These are phyloP conservation scores for Zaprionus lineosus DNA, from an alignment of 2,888 invertebrate genomes.

Conservation along the genomic window DNA sequence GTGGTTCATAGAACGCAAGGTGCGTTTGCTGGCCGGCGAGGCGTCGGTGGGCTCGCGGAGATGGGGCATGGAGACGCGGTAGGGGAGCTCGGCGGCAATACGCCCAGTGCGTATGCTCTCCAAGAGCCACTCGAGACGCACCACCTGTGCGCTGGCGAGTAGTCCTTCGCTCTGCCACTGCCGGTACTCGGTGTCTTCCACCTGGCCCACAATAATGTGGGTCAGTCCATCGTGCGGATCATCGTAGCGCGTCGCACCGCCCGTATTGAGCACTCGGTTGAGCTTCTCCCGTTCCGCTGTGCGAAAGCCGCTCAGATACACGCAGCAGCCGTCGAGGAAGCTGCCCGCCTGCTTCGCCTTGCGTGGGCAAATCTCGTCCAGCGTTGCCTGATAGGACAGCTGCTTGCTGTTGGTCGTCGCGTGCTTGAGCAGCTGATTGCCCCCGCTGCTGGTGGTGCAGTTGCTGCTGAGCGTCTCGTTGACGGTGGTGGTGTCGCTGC, in stretches of 20 bases:
- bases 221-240: conserved; percentile 89
- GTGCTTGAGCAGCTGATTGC: conserved; percentile 57
- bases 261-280: conserved; percentile 87
- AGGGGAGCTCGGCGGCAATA: conserved; percentile 84
- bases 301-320: conserved; percentile 88
- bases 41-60: conserved; percentile 79
- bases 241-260: conserved; percentile 92
- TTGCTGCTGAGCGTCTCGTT: conserved; percentile 59
- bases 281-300: conserved; percentile 87
- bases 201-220: conserved; percentile 90
- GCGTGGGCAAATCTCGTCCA: conserved; percentile 85
- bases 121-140: conserved; percentile 89
- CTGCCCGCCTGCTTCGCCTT: conserved; percentile 89
- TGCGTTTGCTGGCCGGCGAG: conserved; percentile 86
- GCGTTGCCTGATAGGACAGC: conserved; percentile 47
- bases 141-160: conserved; percentile 82
- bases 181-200: conserved; percentile 83
- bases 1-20: conserved; percentile 81
- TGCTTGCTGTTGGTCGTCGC: conserved; percentile 32
- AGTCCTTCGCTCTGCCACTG: conserved; percentile 73
- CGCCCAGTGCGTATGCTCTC: conserved; percentile 87
- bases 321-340: conserved; percentile 94
- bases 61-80: conserved; percentile 75
- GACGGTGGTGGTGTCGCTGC: conserved; percentile 61
- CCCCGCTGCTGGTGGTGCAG: conserved; percentile 22